phyloP scores from a whole-genome alignment of 2,888 invertebrate species.

The Adineta ricciae region DNA sequence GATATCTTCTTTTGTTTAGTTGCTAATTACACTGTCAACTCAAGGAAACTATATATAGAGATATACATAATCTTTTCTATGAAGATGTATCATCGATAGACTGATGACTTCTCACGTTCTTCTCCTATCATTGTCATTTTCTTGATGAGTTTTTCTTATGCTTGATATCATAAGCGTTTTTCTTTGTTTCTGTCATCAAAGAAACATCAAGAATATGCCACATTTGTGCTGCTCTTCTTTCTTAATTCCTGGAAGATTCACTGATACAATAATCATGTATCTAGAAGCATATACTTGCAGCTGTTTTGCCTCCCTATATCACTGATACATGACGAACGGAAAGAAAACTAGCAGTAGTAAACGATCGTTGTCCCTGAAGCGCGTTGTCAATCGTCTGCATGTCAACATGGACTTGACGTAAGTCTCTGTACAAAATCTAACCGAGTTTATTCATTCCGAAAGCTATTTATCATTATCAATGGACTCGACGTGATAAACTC shows the following conservation, averaged over 20 bases:
- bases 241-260: not conserved
- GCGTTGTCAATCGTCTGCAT: not conserved
- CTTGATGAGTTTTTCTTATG: constrained; percentile 2
- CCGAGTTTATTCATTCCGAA: not conserved
- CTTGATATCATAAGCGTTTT: not conserved
- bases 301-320: not conserved
- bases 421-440: not conserved
- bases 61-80: not conserved
- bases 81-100: not conserved
- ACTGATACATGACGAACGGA: not conserved
- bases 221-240: not conserved
- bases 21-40: not conserved
- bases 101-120: not conserved
- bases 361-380: not conserved
- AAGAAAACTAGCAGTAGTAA: not conserved
- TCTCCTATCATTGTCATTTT: not conserved
- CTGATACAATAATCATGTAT: not conserved
- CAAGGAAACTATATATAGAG: not conserved
- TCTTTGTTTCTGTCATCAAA: not conserved
- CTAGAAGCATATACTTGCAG: not conserved
- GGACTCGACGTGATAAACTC: not conserved
- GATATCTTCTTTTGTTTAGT: not conserved
- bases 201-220: not conserved
- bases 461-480: not conserved
- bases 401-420: not conserved